Evolutionary conservation across 37 sponge, comb jelly and placozoan species (phyloP).

Genomic region (Beroe ovata): DNA sequence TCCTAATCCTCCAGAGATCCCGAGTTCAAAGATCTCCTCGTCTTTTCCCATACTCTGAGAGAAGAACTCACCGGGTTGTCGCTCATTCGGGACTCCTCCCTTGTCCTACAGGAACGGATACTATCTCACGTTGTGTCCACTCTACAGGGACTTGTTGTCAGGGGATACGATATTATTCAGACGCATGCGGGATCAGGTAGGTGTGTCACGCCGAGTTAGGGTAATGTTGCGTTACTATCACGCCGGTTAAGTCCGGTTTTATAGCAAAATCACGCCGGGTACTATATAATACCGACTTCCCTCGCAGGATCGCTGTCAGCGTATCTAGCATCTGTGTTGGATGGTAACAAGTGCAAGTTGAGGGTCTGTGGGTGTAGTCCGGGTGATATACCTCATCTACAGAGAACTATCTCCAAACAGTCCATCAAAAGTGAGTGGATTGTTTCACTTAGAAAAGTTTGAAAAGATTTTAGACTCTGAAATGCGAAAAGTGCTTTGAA

Average conservation of each 20-base stretch:
- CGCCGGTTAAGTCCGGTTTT: too few relatives aligned
- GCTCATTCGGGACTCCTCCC: slow-evolving; percentile 7
- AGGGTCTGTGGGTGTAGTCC: slow-evolving; percentile 61
- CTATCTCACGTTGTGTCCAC: slow-evolving; percentile 24
- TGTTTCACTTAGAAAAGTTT: too few relatives aligned
- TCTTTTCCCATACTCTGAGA: slow-evolving; percentile 7
- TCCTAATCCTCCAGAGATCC: neutral
- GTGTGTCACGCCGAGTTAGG: neutral
- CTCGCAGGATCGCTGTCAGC: slow-evolving; percentile 48
- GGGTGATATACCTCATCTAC: slow-evolving; percentile 27
- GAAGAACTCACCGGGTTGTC: slow-evolving; percentile 23
- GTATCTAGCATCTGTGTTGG: slow-evolving; percentile 45
- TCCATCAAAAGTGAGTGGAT: slow-evolving; percentile 58
- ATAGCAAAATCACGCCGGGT: neutral
- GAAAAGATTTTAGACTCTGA: too few relatives aligned
- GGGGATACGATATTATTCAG: slow-evolving; percentile 57
- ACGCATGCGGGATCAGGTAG: slow-evolving; percentile 65
- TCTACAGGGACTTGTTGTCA: slow-evolving; percentile 29
- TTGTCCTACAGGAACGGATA: slow-evolving; percentile 38
- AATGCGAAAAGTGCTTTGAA: too few relatives aligned
- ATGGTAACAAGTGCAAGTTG: slow-evolving; percentile 50
- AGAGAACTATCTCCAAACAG: slow-evolving; percentile 12
- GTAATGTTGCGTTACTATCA: too few relatives aligned
- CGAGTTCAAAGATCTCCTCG: slow-evolving; percentile 58
- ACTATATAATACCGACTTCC: too few relatives aligned